phyloP scores from a whole-genome alignment of 1,140 invertebrate genomes.

The Pseudachorutes palmiensis region DNA sequence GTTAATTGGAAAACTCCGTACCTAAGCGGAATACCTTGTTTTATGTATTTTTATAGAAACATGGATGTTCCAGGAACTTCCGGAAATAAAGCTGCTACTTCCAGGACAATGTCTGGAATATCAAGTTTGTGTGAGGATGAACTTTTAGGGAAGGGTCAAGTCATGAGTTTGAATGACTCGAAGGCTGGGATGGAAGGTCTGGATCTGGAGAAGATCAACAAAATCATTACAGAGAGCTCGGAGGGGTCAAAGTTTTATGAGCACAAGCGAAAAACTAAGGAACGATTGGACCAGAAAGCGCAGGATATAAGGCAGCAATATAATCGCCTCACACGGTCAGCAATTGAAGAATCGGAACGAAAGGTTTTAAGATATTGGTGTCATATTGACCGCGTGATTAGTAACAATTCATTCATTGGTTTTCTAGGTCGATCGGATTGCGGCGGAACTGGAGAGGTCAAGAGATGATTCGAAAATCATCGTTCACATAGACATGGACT shows the following conservation, averaged over 20 bases:
- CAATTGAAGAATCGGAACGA: slow-evolving; percentile 41
- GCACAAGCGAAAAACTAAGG: slow-evolving; percentile 46
- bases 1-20: too few species aligned
- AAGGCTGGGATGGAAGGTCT: slow-evolving; percentile 50
- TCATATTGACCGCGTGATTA: not conserved
- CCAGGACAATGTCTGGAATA: too few species aligned
- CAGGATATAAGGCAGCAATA: slow-evolving; percentile 42
- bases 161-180: slow-evolving; percentile 14
- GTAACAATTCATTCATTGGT: slow-evolving; percentile 4
- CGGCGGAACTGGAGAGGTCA: slow-evolving; percentile 41
- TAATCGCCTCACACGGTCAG: slow-evolving; percentile 40
- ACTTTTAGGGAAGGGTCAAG: slow-evolving; percentile 3
- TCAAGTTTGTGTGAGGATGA: too few species aligned
- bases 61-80: too few species aligned
- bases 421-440: slow-evolving; percentile 44
- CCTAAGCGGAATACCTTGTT: too few species aligned
- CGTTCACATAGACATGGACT: slow-evolving; percentile 62
- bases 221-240: slow-evolving; percentile 52
- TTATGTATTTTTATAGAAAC: too few species aligned
- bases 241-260: slow-evolving; percentile 53
- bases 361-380: slow-evolving; percentile 39
- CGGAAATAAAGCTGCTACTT: too few species aligned
- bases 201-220: slow-evolving; percentile 52
- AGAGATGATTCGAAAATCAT: slow-evolving; percentile 49
- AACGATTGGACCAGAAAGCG: slow-evolving; percentile 47